phyloP scores from a whole-genome alignment of 2,113 vertebrate species.

The Meles meles region DNA sequence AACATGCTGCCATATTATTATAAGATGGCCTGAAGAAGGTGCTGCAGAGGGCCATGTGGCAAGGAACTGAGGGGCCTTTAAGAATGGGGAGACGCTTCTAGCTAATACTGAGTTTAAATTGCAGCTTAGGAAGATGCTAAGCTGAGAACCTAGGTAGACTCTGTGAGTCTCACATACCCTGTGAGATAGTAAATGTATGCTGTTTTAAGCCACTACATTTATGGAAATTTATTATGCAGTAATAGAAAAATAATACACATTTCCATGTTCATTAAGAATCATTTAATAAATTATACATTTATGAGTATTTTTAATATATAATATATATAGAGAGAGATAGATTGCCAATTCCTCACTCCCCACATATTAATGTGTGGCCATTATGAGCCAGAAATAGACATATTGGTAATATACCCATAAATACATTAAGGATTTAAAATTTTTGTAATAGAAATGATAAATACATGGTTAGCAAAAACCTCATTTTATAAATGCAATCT shows the following conservation, averaged over 20 bases:
- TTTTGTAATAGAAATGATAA: not conserved
- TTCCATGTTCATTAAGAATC: not conserved
- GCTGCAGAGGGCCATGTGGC: not conserved
- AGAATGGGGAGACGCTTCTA: not conserved
- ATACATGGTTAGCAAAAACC: not conserved
- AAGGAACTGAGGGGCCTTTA: not conserved
- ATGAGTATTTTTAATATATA: not conserved
- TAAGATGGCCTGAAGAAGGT: not conserved
- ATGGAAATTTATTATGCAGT: not conserved
- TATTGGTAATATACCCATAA: not conserved
- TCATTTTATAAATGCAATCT: not conserved
- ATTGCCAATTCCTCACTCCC: not conserved
- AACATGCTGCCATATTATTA: not conserved
- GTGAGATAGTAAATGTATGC: not conserved
- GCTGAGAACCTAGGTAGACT: not conserved
- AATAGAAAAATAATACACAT: not conserved
- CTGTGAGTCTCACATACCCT: not conserved
- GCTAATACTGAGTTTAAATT: rapidly evolving
- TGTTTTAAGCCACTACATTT: not conserved
- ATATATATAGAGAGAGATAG: too few relatives aligned
- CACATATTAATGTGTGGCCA: not conserved
- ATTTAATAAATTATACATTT: not conserved
- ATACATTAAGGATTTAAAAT: not conserved
- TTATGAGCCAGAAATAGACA: not conserved
- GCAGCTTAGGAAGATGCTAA: not conserved